Percentiles rank a stretch among this genome's conserved stretches.
These are phyloP conservation scores for Hybos culiciformis DNA, from an alignment of 2,888 invertebrate genomes.

Conservation along the genomic window DNA sequence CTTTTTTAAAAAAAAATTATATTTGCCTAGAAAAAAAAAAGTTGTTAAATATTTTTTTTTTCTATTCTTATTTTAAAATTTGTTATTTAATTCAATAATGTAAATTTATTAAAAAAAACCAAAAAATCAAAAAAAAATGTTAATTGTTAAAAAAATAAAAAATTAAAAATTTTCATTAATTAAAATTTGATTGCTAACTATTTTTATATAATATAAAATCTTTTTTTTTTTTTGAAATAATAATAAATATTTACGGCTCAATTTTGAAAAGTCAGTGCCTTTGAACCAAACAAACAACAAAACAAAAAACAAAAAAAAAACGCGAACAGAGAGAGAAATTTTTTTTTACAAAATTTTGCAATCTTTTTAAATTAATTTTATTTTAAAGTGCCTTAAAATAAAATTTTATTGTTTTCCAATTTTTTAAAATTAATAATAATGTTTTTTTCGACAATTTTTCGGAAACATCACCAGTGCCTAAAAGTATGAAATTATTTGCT, in stretches of 20 bases:
- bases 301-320: too few species aligned
- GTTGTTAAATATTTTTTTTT: slow-evolving; percentile 8
- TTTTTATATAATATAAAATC: too few species aligned
- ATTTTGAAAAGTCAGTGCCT: not conserved
- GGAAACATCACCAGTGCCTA: slow-evolving; percentile 12
- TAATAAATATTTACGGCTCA: slow-evolving; percentile 14
- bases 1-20: slow-evolving; percentile 14
- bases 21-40: slow-evolving; percentile 11
- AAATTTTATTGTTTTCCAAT: not conserved
- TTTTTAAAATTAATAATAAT: slow-evolving; percentile 2
- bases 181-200: too few species aligned
- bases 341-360: too few species aligned
- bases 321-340: too few species aligned
- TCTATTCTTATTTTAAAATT: not conserved
- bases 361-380: not conserved
- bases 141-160: too few species aligned
- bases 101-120: too few species aligned
- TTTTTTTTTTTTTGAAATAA: slow-evolving; percentile 5
- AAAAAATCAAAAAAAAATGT: too few species aligned
- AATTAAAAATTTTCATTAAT: too few species aligned
- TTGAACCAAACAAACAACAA: too few species aligned
- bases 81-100: too few species aligned
- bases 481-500: slow-evolving; percentile 9
- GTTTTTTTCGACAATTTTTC: slow-evolving; percentile 12
- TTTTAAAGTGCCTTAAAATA: not conserved